Evolutionary conservation across 1,140 invertebrate genomes (phyloP).

Genomic region (Babylonia areolata): DNA sequence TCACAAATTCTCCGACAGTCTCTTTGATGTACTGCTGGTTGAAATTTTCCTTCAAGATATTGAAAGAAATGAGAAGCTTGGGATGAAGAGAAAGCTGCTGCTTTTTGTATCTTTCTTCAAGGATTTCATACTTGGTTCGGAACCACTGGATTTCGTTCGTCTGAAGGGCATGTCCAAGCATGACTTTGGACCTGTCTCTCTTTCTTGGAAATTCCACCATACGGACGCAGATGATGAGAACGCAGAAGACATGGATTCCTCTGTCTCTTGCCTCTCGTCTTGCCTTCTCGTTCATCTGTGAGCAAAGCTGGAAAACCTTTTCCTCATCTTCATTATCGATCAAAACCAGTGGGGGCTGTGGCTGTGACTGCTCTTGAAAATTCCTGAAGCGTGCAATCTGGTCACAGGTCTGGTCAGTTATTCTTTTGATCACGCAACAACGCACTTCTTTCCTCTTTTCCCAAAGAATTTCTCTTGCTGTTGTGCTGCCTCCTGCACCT

Average conservation of each 20-base stretch:
- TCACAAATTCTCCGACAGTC: constrained; percentile 50
- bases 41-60: constrained; percentile 60
- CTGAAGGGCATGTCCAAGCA: constrained; percentile 48
- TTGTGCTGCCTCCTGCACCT: constrained; percentile 57
- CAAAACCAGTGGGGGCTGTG: constrained; percentile 50
- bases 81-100: constrained; percentile 47
- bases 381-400: constrained; percentile 49
- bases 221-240: constrained; percentile 46
- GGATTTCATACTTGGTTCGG: constrained; percentile 40
- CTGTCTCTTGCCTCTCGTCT: constrained; percentile 35
- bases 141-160: constrained; percentile 52
- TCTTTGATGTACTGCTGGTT: constrained; percentile 50
- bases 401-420: constrained; percentile 51
- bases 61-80: constrained; percentile 58
- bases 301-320: constrained; percentile 44
- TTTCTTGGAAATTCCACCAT: constrained; percentile 31
- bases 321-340: constrained; percentile 60
- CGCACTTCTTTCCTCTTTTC: constrained; percentile 46
- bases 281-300: constrained; percentile 46
- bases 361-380: constrained; percentile 42
- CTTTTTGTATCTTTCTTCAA: constrained; percentile 44
- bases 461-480: constrained; percentile 55
- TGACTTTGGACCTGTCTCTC: constrained; percentile 23
- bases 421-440: constrained; percentile 51
- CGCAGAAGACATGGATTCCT: constrained; percentile 42